phyloP scores from a whole-genome alignment of 2,888 invertebrate genomes.

The Molanna angustata region DNA sequence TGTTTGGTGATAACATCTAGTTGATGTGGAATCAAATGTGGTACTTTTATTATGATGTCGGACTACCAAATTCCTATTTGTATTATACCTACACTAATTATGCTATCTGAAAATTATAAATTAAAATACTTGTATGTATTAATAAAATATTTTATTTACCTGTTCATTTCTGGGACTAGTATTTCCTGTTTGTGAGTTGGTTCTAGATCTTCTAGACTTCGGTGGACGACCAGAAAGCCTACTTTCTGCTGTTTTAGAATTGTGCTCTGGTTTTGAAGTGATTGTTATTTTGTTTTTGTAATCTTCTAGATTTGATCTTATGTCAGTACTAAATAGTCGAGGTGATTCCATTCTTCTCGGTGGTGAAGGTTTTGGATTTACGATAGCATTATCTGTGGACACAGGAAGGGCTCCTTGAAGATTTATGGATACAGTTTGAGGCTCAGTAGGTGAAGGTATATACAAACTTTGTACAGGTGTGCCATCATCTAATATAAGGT shows the following conservation, averaged over 20 bases:
- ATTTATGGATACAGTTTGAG: slow-evolving; percentile 17
- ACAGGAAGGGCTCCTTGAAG: slow-evolving; percentile 30
- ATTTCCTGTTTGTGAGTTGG: slow-evolving; percentile 14
- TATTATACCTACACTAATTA: too few species aligned
- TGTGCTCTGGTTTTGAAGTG: slow-evolving; percentile 3
- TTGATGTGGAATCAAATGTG: too few species aligned
- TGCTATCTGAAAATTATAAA: too few species aligned
- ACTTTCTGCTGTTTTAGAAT: neutral
- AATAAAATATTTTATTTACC: too few species aligned
- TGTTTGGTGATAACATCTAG: too few species aligned
- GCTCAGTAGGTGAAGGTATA: slow-evolving; percentile 10
- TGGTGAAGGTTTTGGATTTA: slow-evolving; percentile 21
- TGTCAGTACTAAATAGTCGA: slow-evolving; percentile 7
- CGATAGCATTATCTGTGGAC: slow-evolving; percentile 30
- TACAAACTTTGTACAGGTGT: slow-evolving; percentile 8
- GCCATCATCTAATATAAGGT: slow-evolving; percentile 14
- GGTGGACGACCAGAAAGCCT: slow-evolving; percentile 23
- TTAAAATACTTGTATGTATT: too few species aligned
- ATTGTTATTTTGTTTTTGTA: slow-evolving; percentile 9
- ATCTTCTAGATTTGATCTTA: slow-evolving; percentile 10
- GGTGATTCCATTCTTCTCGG: slow-evolving; percentile 22
- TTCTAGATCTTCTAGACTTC: slow-evolving; percentile 15
- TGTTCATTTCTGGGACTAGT: slow-evolving; percentile 9
- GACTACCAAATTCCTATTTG: too few species aligned
- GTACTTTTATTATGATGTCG: too few species aligned